Base-by-base conservation (phyloP, 2,113 vertebrate genomes). In the Dunckerocampus dactyliophorus region DNA sequence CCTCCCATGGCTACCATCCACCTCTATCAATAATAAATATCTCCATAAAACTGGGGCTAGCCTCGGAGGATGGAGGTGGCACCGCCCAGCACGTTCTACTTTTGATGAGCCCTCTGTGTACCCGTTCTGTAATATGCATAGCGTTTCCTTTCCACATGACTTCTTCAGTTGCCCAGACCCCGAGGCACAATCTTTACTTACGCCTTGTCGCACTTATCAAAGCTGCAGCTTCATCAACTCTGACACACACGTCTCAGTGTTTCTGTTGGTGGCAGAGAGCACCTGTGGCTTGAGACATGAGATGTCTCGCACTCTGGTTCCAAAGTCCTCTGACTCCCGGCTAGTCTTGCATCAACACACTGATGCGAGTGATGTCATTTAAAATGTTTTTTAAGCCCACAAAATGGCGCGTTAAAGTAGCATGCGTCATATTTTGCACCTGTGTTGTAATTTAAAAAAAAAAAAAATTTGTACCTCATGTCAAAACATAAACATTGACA, bases 1-100 rank as follows among this genome's bases (percentile, higher is more conserved):
- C 81, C 81, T 86, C 84, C 85, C 83, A 81, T 76, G 83, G 85
- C 87, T 85, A 82, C 83, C 82, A 85, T 87, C 82, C 82, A 86
- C 77, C 85, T 83, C 82, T 85, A 86, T 88, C 87, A 88, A 88
- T 88, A 88, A 88, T 84, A 88, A 86, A 87, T 81, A 86, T 85
- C 81, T 76, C 79, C 62, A 64, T 57, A 0, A 83, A 87, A 76
- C 77, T 85, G 69, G 82, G 79, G 83, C 85, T 83, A 48, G 79
- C 81, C 85, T 86, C 87, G 3, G 75, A 82, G 83, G 85, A 83
- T n/a, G 59, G 61, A 74, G 73, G 47, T 63, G 62, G 74, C 79
- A 67, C 83, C 70, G 62, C 85, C 79, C 75, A 63, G 74, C 83
- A 76, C 75, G 62, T 77, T 84, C 76, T 72, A 80, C 76, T 87